These are phyloP conservation scores for Pyrgilauda ruficollis DNA, from an alignment of 2,113 vertebrate genomes.

Conservation along the genomic window DNA sequence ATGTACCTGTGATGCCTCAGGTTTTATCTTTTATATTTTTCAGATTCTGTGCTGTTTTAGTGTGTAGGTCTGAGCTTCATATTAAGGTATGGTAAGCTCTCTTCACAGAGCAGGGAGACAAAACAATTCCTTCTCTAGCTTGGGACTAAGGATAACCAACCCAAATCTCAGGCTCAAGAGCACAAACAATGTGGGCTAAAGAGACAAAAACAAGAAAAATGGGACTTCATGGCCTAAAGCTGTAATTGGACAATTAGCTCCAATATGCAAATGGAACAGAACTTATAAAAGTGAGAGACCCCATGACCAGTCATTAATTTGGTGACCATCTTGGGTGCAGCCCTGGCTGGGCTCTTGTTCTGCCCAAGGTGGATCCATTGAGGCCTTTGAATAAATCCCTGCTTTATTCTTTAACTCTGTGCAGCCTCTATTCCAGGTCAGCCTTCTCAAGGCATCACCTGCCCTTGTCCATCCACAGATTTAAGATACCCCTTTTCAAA, in stretches of 20 bases:
- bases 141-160: background rate
- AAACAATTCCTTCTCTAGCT: background rate
- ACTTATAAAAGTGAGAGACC: background rate
- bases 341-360: background rate
- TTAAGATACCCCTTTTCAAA: background rate
- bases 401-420: background rate
- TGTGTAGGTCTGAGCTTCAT: background rate
- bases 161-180: background rate
- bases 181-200: rapidly evolving
- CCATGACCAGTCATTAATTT: rapidly evolving
- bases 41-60: background rate
- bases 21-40: background rate
- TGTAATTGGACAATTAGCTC: background rate
- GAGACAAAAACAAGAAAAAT: background rate
- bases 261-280: background rate
- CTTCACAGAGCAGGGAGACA: background rate
- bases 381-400: background rate
- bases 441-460: background rate
- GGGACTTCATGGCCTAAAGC: background rate
- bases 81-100: background rate
- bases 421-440: background rate
- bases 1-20: background rate
- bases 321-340: background rate
- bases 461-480: background rate
- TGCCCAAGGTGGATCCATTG: background rate